phyloP scores from a whole-genome alignment of 2,888 invertebrate species.

The Tenthredo notha region DNA sequence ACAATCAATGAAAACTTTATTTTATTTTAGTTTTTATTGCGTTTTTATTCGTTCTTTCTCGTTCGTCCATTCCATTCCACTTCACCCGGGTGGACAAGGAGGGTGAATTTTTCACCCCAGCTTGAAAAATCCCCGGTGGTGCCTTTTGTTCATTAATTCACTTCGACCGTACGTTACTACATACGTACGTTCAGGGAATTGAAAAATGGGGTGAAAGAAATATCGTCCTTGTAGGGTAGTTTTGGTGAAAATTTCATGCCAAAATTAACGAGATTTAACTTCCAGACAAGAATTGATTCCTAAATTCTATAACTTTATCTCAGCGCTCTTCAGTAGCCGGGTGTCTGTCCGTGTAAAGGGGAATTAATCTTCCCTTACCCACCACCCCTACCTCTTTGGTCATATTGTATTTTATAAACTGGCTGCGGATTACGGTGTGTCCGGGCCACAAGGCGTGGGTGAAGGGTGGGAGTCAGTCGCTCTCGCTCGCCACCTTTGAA shows the following conservation, averaged over 20 bases:
- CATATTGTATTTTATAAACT: constrained; percentile 48
- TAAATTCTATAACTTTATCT: not conserved
- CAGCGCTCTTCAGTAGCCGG: not conserved
- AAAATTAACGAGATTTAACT: constrained; percentile 27
- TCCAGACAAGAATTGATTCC: constrained; percentile 37
- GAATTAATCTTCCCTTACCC: constrained; percentile 26
- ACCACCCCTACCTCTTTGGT: not conserved
- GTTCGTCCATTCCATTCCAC: not conserved
- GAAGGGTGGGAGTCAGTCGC: constrained; percentile 47
- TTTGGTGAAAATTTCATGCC: not conserved
- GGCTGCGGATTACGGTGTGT: constrained; percentile 49
- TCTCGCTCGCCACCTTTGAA: constrained; percentile 61
- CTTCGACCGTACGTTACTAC: not conserved
- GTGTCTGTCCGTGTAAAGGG: constrained; percentile 16
- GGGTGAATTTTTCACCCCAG: not conserved
- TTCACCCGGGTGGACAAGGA: not conserved
- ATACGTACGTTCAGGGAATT: not conserved
- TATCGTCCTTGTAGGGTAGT: not conserved
- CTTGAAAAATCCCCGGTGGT: not conserved
- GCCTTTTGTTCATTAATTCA: not conserved
- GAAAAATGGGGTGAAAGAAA: constrained; percentile 18
- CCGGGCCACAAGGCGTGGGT: constrained; percentile 47
- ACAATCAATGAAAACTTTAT: constrained; percentile 46
- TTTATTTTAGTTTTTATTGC: not conserved
- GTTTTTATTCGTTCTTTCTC: not conserved